phyloP scores from a whole-genome alignment of 2,888 invertebrate species.

The Hartigia nigra region DNA sequence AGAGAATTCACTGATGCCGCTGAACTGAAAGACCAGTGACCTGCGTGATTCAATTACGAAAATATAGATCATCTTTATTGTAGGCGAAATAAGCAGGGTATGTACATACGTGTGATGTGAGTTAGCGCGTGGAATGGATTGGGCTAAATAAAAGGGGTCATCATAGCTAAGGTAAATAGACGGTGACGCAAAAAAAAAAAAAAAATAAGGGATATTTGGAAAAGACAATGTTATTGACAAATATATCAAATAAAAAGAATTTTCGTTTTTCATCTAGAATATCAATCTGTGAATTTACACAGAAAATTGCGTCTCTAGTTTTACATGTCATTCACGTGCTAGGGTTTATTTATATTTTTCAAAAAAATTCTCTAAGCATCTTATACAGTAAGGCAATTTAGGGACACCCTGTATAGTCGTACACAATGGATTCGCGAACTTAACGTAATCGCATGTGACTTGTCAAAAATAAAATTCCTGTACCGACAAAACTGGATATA shows the following conservation, averaged over 20 bases:
- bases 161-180: not conserved
- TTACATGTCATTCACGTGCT: not conserved
- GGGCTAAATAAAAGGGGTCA: not conserved
- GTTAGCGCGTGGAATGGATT: not conserved
- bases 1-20: slow-evolving; percentile 14
- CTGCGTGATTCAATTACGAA: slow-evolving; percentile 21
- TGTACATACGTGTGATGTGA: not conserved
- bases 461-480: not conserved
- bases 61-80: slow-evolving; percentile 3
- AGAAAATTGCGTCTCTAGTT: not conserved
- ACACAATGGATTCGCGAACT: too few relatives aligned
- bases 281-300: not conserved
- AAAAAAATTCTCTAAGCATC: not conserved
- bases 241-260: not conserved
- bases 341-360: not conserved
- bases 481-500: not conserved
- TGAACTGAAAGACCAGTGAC: slow-evolving; percentile 16
- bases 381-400: too few relatives aligned
- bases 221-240: not conserved
- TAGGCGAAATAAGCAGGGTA: not conserved
- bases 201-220: not conserved
- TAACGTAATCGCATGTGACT: not conserved
- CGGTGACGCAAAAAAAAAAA: not conserved
- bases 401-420: not conserved
- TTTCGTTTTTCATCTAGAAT: not conserved